Conservation (phyloP, 2,888 invertebrate species). For the Nephrotoma guestfalica region DNA sequence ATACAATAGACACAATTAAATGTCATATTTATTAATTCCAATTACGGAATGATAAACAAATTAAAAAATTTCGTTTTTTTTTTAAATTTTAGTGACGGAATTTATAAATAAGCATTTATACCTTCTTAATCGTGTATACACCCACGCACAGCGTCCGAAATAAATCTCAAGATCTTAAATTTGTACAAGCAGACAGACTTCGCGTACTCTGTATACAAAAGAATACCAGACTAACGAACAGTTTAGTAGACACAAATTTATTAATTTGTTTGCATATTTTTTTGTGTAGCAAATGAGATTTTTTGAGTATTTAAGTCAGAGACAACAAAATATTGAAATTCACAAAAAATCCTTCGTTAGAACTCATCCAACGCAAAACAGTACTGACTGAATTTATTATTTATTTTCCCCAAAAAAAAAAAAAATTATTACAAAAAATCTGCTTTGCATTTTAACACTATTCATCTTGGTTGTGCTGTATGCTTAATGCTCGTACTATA, state of each 20-base stretch:
- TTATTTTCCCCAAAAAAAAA: neutral
- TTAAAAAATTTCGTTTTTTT: neutral
- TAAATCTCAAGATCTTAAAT: neutral
- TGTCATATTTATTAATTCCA: neutral
- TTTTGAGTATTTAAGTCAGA: neutral
- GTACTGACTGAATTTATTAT: neutral
- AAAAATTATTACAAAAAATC: neutral
- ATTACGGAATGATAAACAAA: neutral
- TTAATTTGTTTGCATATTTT: neutral
- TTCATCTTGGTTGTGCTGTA: neutral
- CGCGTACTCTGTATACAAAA: neutral
- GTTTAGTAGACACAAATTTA: neutral
- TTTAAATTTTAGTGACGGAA: neutral
- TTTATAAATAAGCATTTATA: neutral
- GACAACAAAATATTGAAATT: neutral
- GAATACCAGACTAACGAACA: neutral
- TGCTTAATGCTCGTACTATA: neutral
- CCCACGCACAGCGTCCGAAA: neutral
- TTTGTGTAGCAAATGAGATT: neutral
- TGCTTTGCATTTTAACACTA: neutral
- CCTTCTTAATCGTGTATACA: neutral
- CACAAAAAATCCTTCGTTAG: neutral
- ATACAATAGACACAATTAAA: neutral
- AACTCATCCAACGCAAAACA: neutral
- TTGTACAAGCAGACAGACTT: neutral